phyloP scores from a whole-genome alignment of 1,140 invertebrate species.

The Scaptomyza montana region DNA sequence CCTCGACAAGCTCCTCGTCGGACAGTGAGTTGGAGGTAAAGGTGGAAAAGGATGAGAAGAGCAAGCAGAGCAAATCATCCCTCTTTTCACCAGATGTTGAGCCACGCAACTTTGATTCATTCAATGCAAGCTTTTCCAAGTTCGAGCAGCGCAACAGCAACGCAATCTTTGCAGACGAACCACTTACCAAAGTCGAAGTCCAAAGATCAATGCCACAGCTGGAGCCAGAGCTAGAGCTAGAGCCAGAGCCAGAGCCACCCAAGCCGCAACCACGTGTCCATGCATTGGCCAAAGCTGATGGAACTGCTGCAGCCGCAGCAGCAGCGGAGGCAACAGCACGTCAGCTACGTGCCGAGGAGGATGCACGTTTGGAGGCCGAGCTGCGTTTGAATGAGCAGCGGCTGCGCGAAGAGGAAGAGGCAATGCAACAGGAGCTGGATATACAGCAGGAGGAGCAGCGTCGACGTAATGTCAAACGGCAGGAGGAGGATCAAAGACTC shows the following conservation, averaged over 20 bases:
- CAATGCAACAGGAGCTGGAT: slow-evolving; percentile 55
- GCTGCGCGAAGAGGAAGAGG: slow-evolving; percentile 64
- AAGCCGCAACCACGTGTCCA: slow-evolving; percentile 43
- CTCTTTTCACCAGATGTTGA: slow-evolving; percentile 59
- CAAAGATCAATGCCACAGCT: too few relatives aligned
- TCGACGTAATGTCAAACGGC: slow-evolving; percentile 63
- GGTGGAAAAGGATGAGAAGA: background rate
- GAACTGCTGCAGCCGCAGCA: slow-evolving; percentile 1
- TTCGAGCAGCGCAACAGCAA: slow-evolving; percentile 71
- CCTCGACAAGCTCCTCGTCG: slow-evolving; percentile 37
- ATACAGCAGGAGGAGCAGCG: slow-evolving; percentile 60
- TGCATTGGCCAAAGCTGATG: background rate
- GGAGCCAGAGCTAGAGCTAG: background rate
- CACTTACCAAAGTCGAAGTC: background rate
- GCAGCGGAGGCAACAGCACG: slow-evolving; percentile 38
- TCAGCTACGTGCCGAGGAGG: slow-evolving; percentile 53
- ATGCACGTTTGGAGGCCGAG: slow-evolving; percentile 63
- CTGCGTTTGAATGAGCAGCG: slow-evolving; percentile 64
- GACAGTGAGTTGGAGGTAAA: slow-evolving; percentile 36
- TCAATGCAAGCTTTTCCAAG: slow-evolving; percentile 69
- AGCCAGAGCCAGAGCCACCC: slow-evolving; percentile 21
- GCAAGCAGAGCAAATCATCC: background rate
- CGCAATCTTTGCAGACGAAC: slow-evolving; percentile 64
- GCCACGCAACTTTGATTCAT: slow-evolving; percentile 63
- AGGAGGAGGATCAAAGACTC: slow-evolving; percentile 70